These are phyloP conservation scores for Geothlypis trichas DNA, from an alignment of 2,113 vertebrate genomes.

Conservation along the genomic window DNA sequence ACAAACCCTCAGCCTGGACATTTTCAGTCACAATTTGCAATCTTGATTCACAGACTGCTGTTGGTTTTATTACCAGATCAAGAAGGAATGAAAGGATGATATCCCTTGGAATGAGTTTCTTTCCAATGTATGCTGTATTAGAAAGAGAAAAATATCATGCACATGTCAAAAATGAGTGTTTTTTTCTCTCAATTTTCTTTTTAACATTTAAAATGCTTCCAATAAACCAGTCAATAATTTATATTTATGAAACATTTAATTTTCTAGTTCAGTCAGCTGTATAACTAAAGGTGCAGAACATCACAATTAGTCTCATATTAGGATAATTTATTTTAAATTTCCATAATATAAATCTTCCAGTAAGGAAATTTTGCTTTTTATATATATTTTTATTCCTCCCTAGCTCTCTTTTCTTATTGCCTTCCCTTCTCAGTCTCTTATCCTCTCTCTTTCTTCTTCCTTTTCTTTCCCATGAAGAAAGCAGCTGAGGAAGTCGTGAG, in stretches of 20 bases:
- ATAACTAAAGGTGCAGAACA: background rate
- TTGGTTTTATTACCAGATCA: background rate
- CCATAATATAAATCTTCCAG: background rate
- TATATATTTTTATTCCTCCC: background rate
- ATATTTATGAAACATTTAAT: background rate
- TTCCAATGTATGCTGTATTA: background rate
- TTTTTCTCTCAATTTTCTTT: background rate
- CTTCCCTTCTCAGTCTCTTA: background rate
- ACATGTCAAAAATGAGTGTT: background rate
- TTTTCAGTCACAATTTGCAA: background rate
- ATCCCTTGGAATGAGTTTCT: background rate
- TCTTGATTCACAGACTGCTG: background rate
- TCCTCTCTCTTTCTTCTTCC: background rate
- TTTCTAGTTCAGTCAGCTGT: background rate
- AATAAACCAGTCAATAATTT: background rate
- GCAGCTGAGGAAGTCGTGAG: background rate
- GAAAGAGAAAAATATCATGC: background rate
- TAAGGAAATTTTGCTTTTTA: background rate
- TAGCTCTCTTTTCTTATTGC: fast-evolving
- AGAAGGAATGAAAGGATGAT: background rate
- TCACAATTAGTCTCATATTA: background rate
- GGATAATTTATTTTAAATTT: background rate
- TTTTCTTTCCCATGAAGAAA: background rate
- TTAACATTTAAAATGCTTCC: background rate
- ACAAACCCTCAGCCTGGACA: background rate